phyloP scores from a whole-genome alignment of 2,113 vertebrate species.

The Etia nguti region DNA sequence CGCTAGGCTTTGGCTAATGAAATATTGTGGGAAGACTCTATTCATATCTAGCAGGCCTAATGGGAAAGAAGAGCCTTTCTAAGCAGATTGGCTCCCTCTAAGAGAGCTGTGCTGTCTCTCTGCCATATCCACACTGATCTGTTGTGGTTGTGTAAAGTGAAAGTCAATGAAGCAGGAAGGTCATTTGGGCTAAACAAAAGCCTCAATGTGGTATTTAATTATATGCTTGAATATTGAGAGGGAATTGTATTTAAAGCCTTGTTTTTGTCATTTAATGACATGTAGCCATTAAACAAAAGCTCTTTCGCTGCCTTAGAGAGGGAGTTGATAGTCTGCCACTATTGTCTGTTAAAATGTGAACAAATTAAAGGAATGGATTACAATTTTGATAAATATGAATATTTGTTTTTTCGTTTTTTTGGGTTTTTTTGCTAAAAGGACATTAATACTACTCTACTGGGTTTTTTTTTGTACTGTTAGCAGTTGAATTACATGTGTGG shows the following conservation, averaged over 20 bases:
- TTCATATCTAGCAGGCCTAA: slow-evolving; percentile 46
- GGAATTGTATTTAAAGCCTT: not conserved
- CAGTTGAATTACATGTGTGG: not conserved
- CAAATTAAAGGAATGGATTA: not conserved
- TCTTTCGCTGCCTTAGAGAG: not conserved
- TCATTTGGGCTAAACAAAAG: slow-evolving; percentile 2
- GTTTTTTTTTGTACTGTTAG: not conserved
- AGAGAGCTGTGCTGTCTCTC: not conserved
- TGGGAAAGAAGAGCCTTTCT: slow-evolving; percentile 33
- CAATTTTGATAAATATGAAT: not conserved
- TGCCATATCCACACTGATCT: slow-evolving; percentile 13
- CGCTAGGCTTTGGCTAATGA: slow-evolving; percentile 45
- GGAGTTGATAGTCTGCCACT: not conserved
- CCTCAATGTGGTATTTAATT: not conserved
- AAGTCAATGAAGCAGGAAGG: slow-evolving; percentile 30
- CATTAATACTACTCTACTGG: not conserved
- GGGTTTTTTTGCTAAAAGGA: not conserved
- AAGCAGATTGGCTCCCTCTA: slow-evolving; percentile 37
- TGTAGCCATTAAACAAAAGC: not conserved
- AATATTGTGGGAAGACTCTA: slow-evolving; percentile 47
- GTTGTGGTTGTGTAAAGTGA: slow-evolving; percentile 16
- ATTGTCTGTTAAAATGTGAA: not conserved
- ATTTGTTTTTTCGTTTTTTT: not conserved
- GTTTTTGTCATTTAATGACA: not conserved
- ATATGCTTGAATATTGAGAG: not conserved